Evolutionary conservation across 2,113 vertebrate species (phyloP), one percentile per base, ranked within the genome.

Genomic region (Castor canadensis): DNA sequence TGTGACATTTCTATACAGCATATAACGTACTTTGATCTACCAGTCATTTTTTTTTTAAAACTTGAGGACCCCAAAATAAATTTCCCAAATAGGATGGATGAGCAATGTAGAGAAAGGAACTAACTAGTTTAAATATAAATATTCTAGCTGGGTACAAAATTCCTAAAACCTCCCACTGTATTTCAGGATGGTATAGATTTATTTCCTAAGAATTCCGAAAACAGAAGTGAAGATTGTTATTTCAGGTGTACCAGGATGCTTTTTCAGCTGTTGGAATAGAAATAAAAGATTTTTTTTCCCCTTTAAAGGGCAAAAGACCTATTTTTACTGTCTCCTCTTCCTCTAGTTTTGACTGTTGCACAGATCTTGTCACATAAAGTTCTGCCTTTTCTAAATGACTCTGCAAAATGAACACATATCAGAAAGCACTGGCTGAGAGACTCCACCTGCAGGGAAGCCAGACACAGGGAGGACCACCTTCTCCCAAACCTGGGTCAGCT

Each of bases 121-220:
- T 43, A 86, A 66, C 52, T 1, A 87, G 17, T 62, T 66, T 62
- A 96, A 85, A 87, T 54, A 69, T 28, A 87, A 76, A 35, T 60
- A 56, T 76, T 94, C 84, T 17, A 79, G 35, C 35, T 73, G 19
- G 22, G 60, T 89, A 69, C 81, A 54, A 71, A 95, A 87, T 77
- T 72, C 82, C 45, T 89, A 56, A 81, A 96, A 32, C 19, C 0
- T 45, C 38, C 49, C 52, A 72, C 13, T 35, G 1, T 76, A 83
- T 87, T 80, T 92, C 69, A 92, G 66, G 9, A 76, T 49, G 30
- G 2, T 60, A 77, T 60, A 71, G 40, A 92, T 66, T 94, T 80
- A 49, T 77, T 94, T n/a, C 56, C 52, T 17, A 73, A 92, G 67
- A 94, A 90, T 54, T n/a, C 72, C 90, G n/a, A 83, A 89, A 88